Base-by-base conservation (phyloP, 2,797 vertebrate genomes). In the Crocidura indochinensis region DNA sequence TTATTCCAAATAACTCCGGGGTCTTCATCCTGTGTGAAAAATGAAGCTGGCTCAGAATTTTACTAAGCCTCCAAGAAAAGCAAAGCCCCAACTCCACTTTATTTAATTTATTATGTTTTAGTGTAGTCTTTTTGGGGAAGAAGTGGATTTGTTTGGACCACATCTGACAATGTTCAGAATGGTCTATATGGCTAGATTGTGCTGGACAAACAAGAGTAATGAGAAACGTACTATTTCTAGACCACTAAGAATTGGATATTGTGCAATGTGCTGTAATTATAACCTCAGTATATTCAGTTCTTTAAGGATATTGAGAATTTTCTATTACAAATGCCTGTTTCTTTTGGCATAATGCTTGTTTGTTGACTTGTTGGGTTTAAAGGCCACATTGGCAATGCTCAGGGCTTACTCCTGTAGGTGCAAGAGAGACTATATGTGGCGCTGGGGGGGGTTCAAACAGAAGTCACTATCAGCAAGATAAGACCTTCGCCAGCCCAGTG, bases 161-260 rank as follows among this genome's bases (percentile, higher is more conserved):
- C 56, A 60, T 17, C 56, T 60, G 56, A 4, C 56, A 60, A 20
- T 60, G 56, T 6, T 60, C 56, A 17, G 4, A 60, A 65, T 17
- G 76, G 9, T 74, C 9, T 31, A 9, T 15, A 19, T 22, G 62
- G 53, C 53, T 67, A 77, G 20, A 10, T 74, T 93, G 65, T 74
- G 31, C 69, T 49, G 10, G 60, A 65, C 6, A 27, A 11, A 10
- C 8, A 22, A 5, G 5, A 38, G 29, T 75, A 24, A 56, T 73
- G 46, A 19, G 46, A 27, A 85, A 79, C 65, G 49, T 0, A n/a
- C 24, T 78, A 27, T 78, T 82, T 78, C 77, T 47, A 91, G 73
- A 15, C 44, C 38, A 44, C 31, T 64, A 31, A 81, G 10, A 78
- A 27, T 82, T 74, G 65, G 64, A 84, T 17, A 19, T 46, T 75